Conservation (phyloP, 2,888 invertebrate genomes). For the Apantesis nais region DNA sequence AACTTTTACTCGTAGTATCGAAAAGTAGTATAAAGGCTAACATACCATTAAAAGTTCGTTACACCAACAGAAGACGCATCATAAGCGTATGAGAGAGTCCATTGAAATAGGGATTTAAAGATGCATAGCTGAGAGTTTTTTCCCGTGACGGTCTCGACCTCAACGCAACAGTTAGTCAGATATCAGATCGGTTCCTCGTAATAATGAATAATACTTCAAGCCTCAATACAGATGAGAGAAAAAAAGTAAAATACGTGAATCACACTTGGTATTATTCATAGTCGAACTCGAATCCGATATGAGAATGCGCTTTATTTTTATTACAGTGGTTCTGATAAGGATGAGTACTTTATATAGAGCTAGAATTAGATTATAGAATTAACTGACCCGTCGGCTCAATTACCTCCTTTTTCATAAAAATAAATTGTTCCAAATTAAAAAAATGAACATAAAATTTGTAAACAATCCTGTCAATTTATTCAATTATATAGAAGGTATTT, state of each 20-base stretch:
- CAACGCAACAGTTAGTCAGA: slow-evolving; percentile 58
- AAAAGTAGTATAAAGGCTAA: background rate
- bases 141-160: slow-evolving; percentile 81
- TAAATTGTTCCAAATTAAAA: background rate
- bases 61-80: slow-evolving; percentile 20
- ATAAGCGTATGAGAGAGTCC: slow-evolving; percentile 50
- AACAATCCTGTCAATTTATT: too few relatives aligned
- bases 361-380: too few relatives aligned
- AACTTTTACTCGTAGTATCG: background rate
- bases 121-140: slow-evolving; percentile 70
- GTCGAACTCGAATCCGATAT: background rate
- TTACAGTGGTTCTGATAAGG: background rate
- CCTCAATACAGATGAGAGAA: slow-evolving; percentile 42
- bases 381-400: too few relatives aligned
- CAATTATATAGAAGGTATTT: too few relatives aligned
- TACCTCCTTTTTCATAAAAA: too few relatives aligned
- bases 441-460: background rate
- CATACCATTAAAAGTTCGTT: slow-evolving; percentile 24
- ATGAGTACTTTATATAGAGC: background rate
- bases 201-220: slow-evolving; percentile 62
- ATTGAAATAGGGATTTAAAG: slow-evolving; percentile 57
- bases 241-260: slow-evolving; percentile 45
- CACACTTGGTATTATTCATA: slow-evolving; percentile 28
- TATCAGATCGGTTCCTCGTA: slow-evolving; percentile 67
- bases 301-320: background rate